Evolutionary conservation across 2,888 invertebrate species (phyloP), one percentile per base, ranked within the genome.

Genomic region (Drosophila mettleri): DNA sequence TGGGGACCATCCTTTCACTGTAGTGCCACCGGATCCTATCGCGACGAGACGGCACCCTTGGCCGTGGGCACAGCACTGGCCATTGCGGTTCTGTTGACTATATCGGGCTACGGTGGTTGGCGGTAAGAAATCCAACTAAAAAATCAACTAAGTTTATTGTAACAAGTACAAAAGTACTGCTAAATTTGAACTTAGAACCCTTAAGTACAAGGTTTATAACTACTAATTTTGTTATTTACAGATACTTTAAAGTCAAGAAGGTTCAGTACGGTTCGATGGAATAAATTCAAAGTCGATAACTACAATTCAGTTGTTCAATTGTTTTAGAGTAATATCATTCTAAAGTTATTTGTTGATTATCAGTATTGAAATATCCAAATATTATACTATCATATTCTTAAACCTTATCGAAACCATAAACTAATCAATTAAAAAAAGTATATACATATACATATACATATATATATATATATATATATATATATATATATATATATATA

Each of bases 221-320:
- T 7, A 4, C 14, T 6, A 33, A 33, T 20, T 51, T 6, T 45
- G 6, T 24, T 34, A 45, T 20, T 77, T 97, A 95, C 93, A 95
- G 97, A 84, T 97, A 97, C 90, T 94, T 97, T 91, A 97, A 97
- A 92, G 95, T 97, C 49, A 97, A 97, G 93, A 97, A 97, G 92
- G 96, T 97, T 2, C 97, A 97, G 89, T 98, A 98, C 90, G 97
- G 97, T 90, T 97, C 96, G 12, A 97, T 98, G 97, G 96, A 97
- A 92, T 97, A 95, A 90, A 68, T 36, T 34, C 5, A 41, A 20
- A 14, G 14, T 16, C 60, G 53, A 33, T 27, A 14, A 51, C 31
- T 45, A 27, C 33, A 53, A 18, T 31, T 69, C 70, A n/a, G 75
- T 67, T 59, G 72, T 68, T 76, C 20, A 65, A 63, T 69, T 73